Evolutionary conservation across 35 echinoderm and acorn worm genomes (phyloP).

Genomic region (Chiridota heheva): DNA sequence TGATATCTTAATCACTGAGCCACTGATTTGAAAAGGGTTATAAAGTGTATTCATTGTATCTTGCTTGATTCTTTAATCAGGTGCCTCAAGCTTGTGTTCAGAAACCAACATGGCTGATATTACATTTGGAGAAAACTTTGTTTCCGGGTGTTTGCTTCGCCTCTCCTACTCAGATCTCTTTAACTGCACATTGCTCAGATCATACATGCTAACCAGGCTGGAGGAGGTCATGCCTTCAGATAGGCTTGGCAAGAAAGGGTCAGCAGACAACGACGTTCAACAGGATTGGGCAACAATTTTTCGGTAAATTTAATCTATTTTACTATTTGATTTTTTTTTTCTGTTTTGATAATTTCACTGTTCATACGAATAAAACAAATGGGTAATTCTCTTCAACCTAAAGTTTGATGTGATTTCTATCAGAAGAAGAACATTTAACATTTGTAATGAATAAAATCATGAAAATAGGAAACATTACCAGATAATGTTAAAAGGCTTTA

Average conservation of each 20-base stretch:
- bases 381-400: no score
- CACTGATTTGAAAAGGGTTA: no score
- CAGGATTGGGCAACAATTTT: constrained; percentile 80
- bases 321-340: neutral
- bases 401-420: no score
- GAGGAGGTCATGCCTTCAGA: constrained; percentile 45
- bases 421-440: no score
- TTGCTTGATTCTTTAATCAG: constrained; percentile 32
- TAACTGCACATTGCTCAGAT: constrained; percentile 71
- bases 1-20: no score
- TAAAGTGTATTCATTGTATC: no score
- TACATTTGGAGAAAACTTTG: constrained; percentile 70
- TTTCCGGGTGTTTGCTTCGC: constrained; percentile 79
- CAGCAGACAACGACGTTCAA: constrained; percentile 31
- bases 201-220: constrained; percentile 47
- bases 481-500: no score
- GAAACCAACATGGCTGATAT: constrained; percentile 48
- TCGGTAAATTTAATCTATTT: constrained; percentile 43
- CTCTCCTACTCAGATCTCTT: constrained; percentile 66
- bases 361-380: no score
- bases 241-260: constrained; percentile 81
- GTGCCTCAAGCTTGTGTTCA: constrained; percentile 74
- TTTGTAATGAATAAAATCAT: no score
- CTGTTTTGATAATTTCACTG: neutral
- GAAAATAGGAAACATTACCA: no score